Base-by-base conservation (phyloP, 1,140 invertebrate genomes). In the Drosophila albomicans region DNA sequence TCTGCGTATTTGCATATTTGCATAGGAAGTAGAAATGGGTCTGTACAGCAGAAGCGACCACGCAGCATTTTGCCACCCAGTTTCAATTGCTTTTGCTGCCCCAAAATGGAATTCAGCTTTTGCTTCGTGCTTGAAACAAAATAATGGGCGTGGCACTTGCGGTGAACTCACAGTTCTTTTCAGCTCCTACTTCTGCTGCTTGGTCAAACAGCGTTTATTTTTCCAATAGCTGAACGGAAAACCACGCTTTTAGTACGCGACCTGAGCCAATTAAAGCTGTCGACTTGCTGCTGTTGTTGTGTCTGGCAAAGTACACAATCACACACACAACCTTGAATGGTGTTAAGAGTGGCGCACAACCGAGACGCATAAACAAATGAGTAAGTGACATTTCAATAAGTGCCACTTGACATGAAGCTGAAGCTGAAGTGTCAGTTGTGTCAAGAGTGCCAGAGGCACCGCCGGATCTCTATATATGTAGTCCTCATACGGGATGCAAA, bases 311-410 rank as follows among this genome's bases (percentile, higher is more conserved):
- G 13, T 52, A 11, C 10, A 51, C 20, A 38, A n/a, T n/a, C 16
- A 1, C 20, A 4, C 20, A 48, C 74, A 69, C 68, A 65, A 59
- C 63, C 79, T 68, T 63, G 13, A 54, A 35, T 15, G 30, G n/a
- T 35, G 28, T 35, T 15, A 15, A 32, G 28, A 54, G 13, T 62
- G 74, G 58, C 56, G 32, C 57, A 41, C 11, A 15, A 67, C 77
- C 43, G 61, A 81, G 74, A 48, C 51, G 32, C 45, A 46, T 51
- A 78, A 67, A 78, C 81, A 78, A 78, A 71, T 86, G 81, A 78
- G 74, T 81, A 81, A 75, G 74, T 85, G 74, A 85, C 82, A 79
- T 81, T 85, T 85, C 85, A 86, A 85, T 85, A 86, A 85, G 82
- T 78, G 65, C 10, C 49, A 75, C 78, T 78, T 68, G 78, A 63